Base-by-base conservation (phyloP, 2,797 vertebrate genomes). In the Aphelocoma californica region DNA sequence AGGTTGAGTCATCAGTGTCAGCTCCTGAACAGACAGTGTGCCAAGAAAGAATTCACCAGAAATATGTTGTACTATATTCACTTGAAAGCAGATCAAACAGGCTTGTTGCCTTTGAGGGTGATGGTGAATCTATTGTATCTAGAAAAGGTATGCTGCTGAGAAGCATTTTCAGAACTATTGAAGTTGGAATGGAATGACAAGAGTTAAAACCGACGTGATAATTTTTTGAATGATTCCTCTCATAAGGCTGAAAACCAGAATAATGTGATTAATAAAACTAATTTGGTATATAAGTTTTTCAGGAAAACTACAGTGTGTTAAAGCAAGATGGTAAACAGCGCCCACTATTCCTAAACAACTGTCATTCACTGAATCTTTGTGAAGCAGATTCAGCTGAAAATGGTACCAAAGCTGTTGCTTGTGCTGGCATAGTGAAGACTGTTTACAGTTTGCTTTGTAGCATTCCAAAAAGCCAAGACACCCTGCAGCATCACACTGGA, bases 371-470 rank as follows among this genome's bases (percentile, higher is more conserved):
- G 66, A 79, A 86, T 21, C 47, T 75, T 84, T 67, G n/a, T 66
- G 66, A 70, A 85, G 58, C 31, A 84, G 45, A 90, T 81, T 90
- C 80, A 75, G 51, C 77, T 64, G 16, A 87, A 93, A 93, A 81
- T 9, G 3, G 29, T 66, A 85, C 56, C 78, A 87, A 91, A 94
- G 60, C 86, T 91, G 67, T 85, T 94, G 47, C 88, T 42, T 92
- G 54, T 69, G 47, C 84, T 94, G 74, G 62, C 74, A 9, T 65
- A 69, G 47, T 18, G 40, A 88, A 93, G 60, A 66, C 40, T 84
- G 47, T 93, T 96, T 91, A 82, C 71, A 79, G 24, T 92, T 92
- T 93, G 36, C n/a, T 92, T 72, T 62, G 14, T 70, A 87, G 15
- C 51, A 42, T 70, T 91, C 86, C 78, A 77, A 77, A 91, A 89